A percentile compares a stretch with the other conserved stretches of the same genome.
Evolutionary conservation across 2,113 vertebrate genomes (phyloP).

Genomic region (Speoplatyrhinus poulsoni): DNA sequence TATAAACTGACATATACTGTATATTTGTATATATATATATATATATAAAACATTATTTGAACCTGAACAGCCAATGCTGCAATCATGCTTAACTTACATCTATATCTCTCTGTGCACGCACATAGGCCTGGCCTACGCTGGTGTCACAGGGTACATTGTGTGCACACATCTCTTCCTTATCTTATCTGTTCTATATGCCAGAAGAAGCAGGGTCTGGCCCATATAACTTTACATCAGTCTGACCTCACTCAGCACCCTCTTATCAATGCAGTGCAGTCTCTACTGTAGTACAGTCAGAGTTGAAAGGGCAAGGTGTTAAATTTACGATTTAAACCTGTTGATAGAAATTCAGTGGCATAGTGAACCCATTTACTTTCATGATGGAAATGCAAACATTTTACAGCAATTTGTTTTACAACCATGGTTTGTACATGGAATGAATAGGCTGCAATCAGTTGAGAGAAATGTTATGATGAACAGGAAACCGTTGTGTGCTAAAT

Average conservation of each 20-base stretch:
- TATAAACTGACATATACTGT: too few relatives aligned
- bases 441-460: not conserved
- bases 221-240: not conserved
- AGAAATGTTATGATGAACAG: too few relatives aligned
- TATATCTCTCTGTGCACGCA: too few relatives aligned
- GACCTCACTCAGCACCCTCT: conserved; percentile 30
- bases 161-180: conserved; percentile 9
- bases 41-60: too few relatives aligned
- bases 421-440: not conserved
- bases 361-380: not conserved
- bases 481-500: too few relatives aligned
- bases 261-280: conserved; percentile 35
- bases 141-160: not conserved
- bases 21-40: too few relatives aligned
- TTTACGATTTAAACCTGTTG: not conserved
- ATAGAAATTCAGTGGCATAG: not conserved
- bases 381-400: not conserved
- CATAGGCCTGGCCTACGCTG: too few relatives aligned
- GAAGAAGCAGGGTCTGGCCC: not conserved
- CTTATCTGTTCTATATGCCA: conserved; percentile 37
- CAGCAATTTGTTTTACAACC: not conserved
- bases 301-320: conserved; percentile 29
- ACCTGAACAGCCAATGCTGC: too few relatives aligned
- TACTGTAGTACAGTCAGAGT: not conserved
- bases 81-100: too few relatives aligned